Percentiles rank a stretch among this genome's conserved stretches.
These are phyloP conservation scores for Bovichtus diacanthus DNA, from an alignment of 2,797 vertebrate genomes.

Conservation along the genomic window DNA sequence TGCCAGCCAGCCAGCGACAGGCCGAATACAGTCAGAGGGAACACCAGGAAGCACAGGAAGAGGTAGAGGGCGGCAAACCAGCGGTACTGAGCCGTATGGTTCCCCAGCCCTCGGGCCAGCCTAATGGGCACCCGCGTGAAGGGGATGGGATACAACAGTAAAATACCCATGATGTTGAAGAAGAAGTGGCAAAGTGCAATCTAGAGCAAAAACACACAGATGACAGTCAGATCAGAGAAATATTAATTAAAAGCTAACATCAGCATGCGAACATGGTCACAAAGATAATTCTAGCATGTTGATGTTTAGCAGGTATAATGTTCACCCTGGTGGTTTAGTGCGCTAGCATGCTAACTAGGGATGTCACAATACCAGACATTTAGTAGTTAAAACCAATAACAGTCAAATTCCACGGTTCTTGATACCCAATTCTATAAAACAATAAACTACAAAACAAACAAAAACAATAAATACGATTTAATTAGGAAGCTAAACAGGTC, in stretches of 20 bases:
- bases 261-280: neutral
- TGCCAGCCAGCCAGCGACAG: conserved; percentile 94
- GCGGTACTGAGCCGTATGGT: conserved; percentile 89
- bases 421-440: too few species aligned
- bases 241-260: neutral
- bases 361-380: too few species aligned
- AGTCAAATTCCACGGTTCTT: too few species aligned
- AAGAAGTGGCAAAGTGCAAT: conserved; percentile 97
- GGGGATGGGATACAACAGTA: conserved; percentile 94
- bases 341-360: neutral
- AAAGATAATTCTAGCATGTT: neutral
- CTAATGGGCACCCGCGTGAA: conserved; percentile 91
- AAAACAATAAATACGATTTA: too few species aligned
- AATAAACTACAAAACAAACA: too few species aligned
- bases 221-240: neutral
- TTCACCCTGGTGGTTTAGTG: neutral
- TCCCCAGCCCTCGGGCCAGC: conserved; percentile 89
- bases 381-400: too few species aligned
- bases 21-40: conserved; percentile 89
- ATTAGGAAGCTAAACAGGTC: too few species aligned
- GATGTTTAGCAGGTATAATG: neutral
- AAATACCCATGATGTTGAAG: conserved; percentile 95
- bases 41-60: conserved; percentile 87
- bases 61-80: conserved; percentile 94
- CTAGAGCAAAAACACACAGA: conserved; percentile 74